A percentile compares a stretch with the other conserved stretches of the same genome.
phyloP scores from a whole-genome alignment of 2,888 invertebrate species.

The Eristalis arbustorum region DNA sequence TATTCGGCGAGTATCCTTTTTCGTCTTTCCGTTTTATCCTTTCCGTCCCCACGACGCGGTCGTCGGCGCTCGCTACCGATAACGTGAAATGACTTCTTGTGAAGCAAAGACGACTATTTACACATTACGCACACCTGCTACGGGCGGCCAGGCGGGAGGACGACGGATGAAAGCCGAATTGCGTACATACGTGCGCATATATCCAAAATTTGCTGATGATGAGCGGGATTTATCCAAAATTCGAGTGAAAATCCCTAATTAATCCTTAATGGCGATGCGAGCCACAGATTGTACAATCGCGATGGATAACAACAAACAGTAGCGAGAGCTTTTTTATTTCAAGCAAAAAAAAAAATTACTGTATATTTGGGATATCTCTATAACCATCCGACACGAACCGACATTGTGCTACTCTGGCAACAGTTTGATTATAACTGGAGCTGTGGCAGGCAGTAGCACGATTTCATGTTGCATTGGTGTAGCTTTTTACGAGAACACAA shows the following conservation, averaged over 20 bases:
- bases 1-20: constrained; percentile 26
- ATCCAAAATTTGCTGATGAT: neutral
- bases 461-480: constrained; percentile 61
- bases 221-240: constrained; percentile 18
- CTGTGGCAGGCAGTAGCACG: constrained; percentile 51
- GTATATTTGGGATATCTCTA: constrained; percentile 12
- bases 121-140: constrained; percentile 1
- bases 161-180: neutral
- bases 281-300: neutral
- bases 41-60: neutral
- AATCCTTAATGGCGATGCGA: constrained; percentile 45
- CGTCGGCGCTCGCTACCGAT: neutral
- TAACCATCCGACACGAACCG: constrained; percentile 59
- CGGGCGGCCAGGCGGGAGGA: neutral
- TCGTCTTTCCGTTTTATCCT: neutral
- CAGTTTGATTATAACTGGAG: constrained; percentile 70
- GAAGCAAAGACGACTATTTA: constrained; percentile 12
- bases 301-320: constrained; percentile 28
- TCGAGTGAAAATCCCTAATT: constrained; percentile 16
- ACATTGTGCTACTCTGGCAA: constrained; percentile 69
- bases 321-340: constrained; percentile 25
- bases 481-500: constrained; percentile 44
- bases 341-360: too few species aligned
- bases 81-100: constrained; percentile 17
- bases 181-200: neutral